These are phyloP conservation scores for Panorpa germanica DNA, from an alignment of 2,888 invertebrate species.

Conservation along the genomic window DNA sequence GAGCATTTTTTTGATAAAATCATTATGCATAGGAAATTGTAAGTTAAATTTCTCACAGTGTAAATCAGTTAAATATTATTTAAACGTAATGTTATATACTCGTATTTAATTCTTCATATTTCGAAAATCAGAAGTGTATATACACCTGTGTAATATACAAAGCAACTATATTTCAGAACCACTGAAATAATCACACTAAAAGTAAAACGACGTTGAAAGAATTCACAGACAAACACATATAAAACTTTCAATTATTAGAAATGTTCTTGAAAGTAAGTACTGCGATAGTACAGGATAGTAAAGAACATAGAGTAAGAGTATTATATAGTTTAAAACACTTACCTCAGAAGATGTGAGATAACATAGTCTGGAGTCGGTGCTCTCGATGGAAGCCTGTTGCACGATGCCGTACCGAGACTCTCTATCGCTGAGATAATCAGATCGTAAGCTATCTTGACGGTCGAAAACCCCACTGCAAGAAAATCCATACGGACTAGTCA, in stretches of 20 bases:
- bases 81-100: no score
- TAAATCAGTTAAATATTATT: no score
- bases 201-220: no score
- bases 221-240: no score
- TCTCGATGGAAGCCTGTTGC: constrained; percentile 85
- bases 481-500: constrained; percentile 10
- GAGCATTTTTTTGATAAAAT: no score
- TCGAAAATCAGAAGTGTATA: no score
- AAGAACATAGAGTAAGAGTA: neutral
- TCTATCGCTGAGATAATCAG: constrained; percentile 79
- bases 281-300: constrained; percentile 1
- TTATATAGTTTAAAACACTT: constrained; percentile 25
- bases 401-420: constrained; percentile 78
- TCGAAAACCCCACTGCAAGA: constrained; percentile 61
- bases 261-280: neutral
- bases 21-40: no score
- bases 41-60: no score
- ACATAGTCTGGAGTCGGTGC: constrained; percentile 83
- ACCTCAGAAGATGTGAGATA: constrained; percentile 93
- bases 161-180: no score
- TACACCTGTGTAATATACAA: no score
- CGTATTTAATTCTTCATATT: no score
- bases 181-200: no score
- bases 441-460: constrained; percentile 74
- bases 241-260: neutral